Percentiles rank a stretch among this genome's conserved stretches.
Conservation (phyloP, 1,140 invertebrate genomes). For the Lerema accius region DNA sequence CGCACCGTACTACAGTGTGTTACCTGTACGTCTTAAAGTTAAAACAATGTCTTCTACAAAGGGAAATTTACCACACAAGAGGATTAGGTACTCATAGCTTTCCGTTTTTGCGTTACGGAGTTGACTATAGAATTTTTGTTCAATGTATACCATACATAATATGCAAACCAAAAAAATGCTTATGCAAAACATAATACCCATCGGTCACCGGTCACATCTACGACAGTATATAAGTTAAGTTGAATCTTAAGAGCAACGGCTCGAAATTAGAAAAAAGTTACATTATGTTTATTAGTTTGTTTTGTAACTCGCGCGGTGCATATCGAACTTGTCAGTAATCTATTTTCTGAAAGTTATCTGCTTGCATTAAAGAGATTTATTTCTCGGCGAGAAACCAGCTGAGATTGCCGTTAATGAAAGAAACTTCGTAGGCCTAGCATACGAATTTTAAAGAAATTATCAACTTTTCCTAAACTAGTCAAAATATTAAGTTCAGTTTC, state of each 20-base stretch:
- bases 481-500: slow-evolving; percentile 30
- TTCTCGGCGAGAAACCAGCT: slow-evolving; percentile 20
- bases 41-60: slow-evolving; percentile 27
- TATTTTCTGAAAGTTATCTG: slow-evolving; percentile 11
- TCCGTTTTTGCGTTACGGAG: slow-evolving; percentile 9
- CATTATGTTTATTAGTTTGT: slow-evolving; percentile 26
- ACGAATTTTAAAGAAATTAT: slow-evolving; percentile 11
- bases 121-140: too few species aligned
- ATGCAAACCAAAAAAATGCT: too few species aligned
- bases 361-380: slow-evolving; percentile 23
- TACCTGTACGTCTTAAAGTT: slow-evolving; percentile 23
- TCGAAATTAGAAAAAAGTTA: slow-evolving; percentile 7
- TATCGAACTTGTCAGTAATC: slow-evolving; percentile 18
- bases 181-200: too few species aligned
- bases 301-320: slow-evolving; percentile 10
- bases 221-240: neutral
- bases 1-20: slow-evolving; percentile 22
- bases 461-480: slow-evolving; percentile 11
- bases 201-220: too few species aligned
- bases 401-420: slow-evolving; percentile 20
- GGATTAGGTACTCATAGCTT: neutral
- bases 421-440: slow-evolving; percentile 13
- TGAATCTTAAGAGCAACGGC: slow-evolving; percentile 16
- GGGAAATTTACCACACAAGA: slow-evolving; percentile 32
- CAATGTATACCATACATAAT: too few species aligned